Evolutionary conservation across 2,888 invertebrate genomes (phyloP).

Genomic region (Malachius bipustulatus): DNA sequence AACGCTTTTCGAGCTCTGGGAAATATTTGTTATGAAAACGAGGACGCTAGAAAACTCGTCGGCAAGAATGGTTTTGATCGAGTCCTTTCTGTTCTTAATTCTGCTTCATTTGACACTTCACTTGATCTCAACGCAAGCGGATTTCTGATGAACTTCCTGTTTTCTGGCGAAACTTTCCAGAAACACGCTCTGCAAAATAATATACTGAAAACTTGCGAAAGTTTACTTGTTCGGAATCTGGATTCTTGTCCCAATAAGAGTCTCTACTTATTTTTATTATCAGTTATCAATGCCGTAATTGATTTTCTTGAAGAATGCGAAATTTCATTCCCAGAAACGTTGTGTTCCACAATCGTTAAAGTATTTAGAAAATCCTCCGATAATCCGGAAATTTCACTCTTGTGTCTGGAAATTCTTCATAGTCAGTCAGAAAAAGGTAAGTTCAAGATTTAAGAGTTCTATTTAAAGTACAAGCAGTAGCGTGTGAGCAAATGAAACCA

Average conservation of each 20-base stretch:
- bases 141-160: constrained; percentile 65
- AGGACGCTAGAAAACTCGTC: constrained; percentile 48
- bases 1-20: constrained; percentile 76
- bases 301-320: constrained; percentile 48
- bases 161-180: constrained; percentile 57
- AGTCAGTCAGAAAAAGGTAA: constrained; percentile 66
- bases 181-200: constrained; percentile 46
- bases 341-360: constrained; percentile 41
- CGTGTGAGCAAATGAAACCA: too few species aligned
- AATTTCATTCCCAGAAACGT: constrained; percentile 26
- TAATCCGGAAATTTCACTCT: constrained; percentile 60
- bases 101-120: constrained; percentile 18
- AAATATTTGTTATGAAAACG: constrained; percentile 82
- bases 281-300: constrained; percentile 48
- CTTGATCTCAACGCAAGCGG: constrained; percentile 53
- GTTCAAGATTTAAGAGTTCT: neutral
- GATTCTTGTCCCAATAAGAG: constrained; percentile 46
- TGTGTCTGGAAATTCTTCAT: constrained; percentile 65
- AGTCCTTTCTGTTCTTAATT: constrained; percentile 22
- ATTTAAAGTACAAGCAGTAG: constrained; percentile 1
- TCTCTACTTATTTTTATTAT: constrained; percentile 42
- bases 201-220: constrained; percentile 42
- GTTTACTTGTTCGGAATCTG: constrained; percentile 41
- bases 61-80: constrained; percentile 28
- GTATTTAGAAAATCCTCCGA: constrained; percentile 48